Evolutionary conservation across 2,888 invertebrate species (phyloP), one percentile per base, ranked within the genome.

Genomic region (Euplexia lucipara): DNA sequence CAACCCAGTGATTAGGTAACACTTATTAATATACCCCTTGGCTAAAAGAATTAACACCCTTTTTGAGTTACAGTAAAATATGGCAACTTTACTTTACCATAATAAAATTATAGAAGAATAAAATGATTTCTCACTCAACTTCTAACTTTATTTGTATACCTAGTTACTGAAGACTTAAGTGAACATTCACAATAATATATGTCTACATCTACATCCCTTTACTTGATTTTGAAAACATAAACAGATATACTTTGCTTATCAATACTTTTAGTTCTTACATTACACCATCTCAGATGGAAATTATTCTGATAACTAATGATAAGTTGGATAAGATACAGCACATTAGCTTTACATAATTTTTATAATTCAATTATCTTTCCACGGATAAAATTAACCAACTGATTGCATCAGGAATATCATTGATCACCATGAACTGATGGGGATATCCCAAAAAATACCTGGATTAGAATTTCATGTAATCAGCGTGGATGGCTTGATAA

Each of bases 281-380:
- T 65, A 53, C 48, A 34, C 16, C 30, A 45, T 52, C 37, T 32
- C 39, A 44, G 41, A 45, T 69, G 18, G 2, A 54, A 61, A 53
- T 45, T 20, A 57, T 61, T 69, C 14, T 35, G 12, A n/a, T n/a
- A n/a, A n/a, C n/a, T n/a, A n/a, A n/a, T 30, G 49, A 59, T 54
- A 58, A 53, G 7, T 16, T 32, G 30, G 60, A 77, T 78, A 75
- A 66, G 72, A 78, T 77, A 77, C 5, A 37, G 20, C 67, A 72
- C 54, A 54, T 65, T 10, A 26, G 16, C 9, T 37, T 58, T 42
- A 63, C 35, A 65, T 65, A 47, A 48, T 45, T 54, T 26, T 34
- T 26, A n/a, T 45, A 61, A 61, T 61, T 45, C 1, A n/a, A 30
- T 57, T 56, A 52, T 34, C 26, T 37, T 10, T 5, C n/a, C 1